Evolutionary conservation across 2,113 vertebrate genomes (phyloP).

Genomic region (Psilopogon haemacephalus): DNA sequence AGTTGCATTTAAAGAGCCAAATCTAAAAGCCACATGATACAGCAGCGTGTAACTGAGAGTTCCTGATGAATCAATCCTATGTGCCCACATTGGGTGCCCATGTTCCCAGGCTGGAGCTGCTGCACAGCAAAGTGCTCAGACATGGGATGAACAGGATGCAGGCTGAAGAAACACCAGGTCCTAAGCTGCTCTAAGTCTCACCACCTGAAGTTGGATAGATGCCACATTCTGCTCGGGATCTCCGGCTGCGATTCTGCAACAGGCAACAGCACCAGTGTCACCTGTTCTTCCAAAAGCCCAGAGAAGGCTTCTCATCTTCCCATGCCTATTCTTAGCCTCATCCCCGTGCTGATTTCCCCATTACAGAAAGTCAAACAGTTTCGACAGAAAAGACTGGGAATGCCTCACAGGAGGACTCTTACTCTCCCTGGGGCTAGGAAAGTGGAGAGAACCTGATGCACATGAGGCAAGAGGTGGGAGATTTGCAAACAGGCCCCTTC

Average conservation of each 20-base stretch:
- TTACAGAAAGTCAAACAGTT: neutral
- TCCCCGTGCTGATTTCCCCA: constrained; percentile 38
- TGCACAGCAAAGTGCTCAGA: neutral
- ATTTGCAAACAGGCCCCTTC: constrained; percentile 59
- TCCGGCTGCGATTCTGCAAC: neutral
- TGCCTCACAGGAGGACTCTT: neutral
- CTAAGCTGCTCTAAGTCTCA: neutral
- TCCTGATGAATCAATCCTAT: neutral
- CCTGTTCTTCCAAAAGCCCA: neutral
- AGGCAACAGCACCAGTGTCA: neutral
- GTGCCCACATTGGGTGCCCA: fast-evolving
- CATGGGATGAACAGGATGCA: fast-evolving
- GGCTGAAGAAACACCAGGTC: neutral
- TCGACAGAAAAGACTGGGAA: constrained; percentile 38
- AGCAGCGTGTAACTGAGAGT: fast-evolving
- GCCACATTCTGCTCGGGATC: neutral
- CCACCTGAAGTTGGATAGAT: neutral
- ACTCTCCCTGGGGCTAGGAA: constrained; percentile 45
- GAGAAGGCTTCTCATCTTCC: neutral
- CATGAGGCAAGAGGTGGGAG: constrained; percentile 36
- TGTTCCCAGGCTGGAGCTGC: fast-evolving
- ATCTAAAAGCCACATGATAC: fast-evolving
- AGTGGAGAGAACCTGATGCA: constrained; percentile 35
- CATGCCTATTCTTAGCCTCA: neutral
- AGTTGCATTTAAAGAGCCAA: neutral